Evolutionary conservation across 2,797 vertebrate species (phyloP), one percentile per base, ranked within the genome.

Genomic region (Gallinago solitaria): DNA sequence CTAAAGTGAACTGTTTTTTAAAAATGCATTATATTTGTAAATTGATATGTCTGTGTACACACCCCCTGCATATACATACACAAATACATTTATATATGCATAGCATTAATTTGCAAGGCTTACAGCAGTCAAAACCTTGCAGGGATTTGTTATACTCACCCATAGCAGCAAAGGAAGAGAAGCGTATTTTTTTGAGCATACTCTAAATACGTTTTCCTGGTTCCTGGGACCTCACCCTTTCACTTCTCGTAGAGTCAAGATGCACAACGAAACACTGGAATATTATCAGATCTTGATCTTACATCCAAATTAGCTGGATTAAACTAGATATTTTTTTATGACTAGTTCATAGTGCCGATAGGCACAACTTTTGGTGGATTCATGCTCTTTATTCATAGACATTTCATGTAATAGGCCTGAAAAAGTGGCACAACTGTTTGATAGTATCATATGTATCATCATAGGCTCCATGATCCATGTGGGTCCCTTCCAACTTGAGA

Each of bases 61-160:
- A 28, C 9, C 5, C 11, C 18, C 33, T 24, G 6, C 2, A 3
- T 17, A 3, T 17, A 20, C 16, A n/a, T 13, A 25, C 3, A 47
- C n/a, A 83, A 24, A 59, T 9, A 82, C 5, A 13, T 35, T n/a
- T 65, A 17, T 83, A 43, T 14, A 35, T 9, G 15, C 41, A 17
- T 12, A 28, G 48, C n/a, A 25, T 28, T 37, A 28, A 27, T 53
- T 82, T 61, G 12, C n/a, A 57, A 50, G 61, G 37, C 45, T 48
- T 16, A 27, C 30, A 59, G 74, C 20, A 43, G 61, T 9, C 45
- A 37, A 23, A 59, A 11, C n/a, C 37, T 39, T 56, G 28, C 30
- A 7, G 27, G 33, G 53, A 56, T 48, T 28, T 41, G 16, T 53
- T 51, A 6, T 7, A 18, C 39, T 37, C 33, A 37, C 15, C 9